phyloP scores from a whole-genome alignment of 92 coral and sea anemone genomes.

The Porites divaricata region DNA sequence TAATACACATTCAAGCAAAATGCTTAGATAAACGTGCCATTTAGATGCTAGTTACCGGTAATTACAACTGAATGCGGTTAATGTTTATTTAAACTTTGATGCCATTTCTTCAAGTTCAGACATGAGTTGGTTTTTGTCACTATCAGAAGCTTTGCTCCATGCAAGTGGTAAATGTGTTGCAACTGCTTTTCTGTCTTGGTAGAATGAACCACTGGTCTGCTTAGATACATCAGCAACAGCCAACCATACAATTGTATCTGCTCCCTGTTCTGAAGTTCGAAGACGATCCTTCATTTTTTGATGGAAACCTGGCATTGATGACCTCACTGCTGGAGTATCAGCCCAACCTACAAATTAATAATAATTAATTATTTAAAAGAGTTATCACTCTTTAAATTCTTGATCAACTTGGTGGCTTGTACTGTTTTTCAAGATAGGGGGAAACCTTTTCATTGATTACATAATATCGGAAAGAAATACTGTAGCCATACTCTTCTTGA shows the following conservation, averaged over 20 bases:
- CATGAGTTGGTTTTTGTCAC: slow-evolving; percentile 73
- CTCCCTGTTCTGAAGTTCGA: slow-evolving; percentile 90
- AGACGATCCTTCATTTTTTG: slow-evolving; percentile 78
- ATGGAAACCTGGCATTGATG: slow-evolving; percentile 94
- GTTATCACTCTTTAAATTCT: no score
- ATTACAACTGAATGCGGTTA: background rate
- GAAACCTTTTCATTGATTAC: no score
- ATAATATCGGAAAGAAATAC: no score
- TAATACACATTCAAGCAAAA: no score
- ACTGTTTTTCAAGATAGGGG: no score
- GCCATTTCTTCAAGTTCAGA: slow-evolving; percentile 63
- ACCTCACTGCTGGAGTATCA: slow-evolving; percentile 92
- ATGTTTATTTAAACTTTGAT: slow-evolving; percentile 52
- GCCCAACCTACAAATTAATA: slow-evolving; percentile 87
- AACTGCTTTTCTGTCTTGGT: slow-evolving; percentile 87
- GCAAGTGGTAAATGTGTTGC: slow-evolving; percentile 92
- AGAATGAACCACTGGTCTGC: slow-evolving; percentile 78
- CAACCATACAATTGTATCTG: slow-evolving; percentile 93
- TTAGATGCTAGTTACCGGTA: no score
- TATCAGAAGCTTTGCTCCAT: slow-evolving; percentile 86
- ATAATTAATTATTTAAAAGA: background rate
- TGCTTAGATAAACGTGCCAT: no score
- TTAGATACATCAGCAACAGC: slow-evolving; percentile 75
- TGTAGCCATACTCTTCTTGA: no score
- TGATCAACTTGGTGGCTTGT: no score